Conservation (phyloP, 53 echinoderm and acorn worm species). For the Crossaster papposus region DNA sequence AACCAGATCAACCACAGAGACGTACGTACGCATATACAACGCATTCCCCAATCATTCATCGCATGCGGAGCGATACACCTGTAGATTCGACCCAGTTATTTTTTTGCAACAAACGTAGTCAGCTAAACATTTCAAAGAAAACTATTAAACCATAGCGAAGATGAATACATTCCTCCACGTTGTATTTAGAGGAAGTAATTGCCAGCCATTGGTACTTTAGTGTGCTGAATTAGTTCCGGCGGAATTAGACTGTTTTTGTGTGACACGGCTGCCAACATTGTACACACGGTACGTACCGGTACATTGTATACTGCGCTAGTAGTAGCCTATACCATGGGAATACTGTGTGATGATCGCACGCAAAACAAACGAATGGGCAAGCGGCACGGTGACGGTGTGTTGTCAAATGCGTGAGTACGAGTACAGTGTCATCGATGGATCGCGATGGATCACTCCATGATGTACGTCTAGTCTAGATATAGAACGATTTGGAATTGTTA, state of each 20-base stretch:
- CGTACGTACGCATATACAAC: constrained; percentile 3
- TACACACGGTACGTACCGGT: neutral
- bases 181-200: constrained; percentile 12
- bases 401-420: no score
- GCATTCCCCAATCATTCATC: constrained; percentile 49
- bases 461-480: no score
- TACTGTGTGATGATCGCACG: no score
- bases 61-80: constrained; percentile 53
- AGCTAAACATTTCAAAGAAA: neutral
- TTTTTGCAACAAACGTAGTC: neutral
- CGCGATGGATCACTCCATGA: no score
- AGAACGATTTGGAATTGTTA: no score
- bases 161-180: neutral
- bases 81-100: constrained; percentile 3
- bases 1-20: neutral
- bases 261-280: constrained; percentile 15
- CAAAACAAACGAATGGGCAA: no score
- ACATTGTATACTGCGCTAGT: neutral
- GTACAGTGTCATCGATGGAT: no score
- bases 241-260: constrained; percentile 60
- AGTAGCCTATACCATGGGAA: no score
- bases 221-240: constrained; percentile 54
- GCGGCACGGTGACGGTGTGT: neutral
- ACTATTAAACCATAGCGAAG: neutral
- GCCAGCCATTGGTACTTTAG: neutral